Conservation (phyloP, 2,797 vertebrate species). For the Danio choprae region DNA sequence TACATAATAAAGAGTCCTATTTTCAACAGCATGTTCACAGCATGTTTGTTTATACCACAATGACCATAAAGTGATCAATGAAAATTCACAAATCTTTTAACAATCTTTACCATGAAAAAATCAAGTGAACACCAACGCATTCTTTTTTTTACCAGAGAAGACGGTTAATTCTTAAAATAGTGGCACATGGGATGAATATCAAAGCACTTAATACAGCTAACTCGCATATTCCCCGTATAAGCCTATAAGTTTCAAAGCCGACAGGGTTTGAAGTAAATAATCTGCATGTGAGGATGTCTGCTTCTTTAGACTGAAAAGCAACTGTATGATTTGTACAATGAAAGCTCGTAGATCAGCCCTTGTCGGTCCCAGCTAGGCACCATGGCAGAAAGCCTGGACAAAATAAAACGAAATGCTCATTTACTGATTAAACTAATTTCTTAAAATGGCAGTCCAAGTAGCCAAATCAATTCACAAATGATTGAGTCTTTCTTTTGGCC, state of each 20-base stretch:
- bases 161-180: constrained; percentile 1
- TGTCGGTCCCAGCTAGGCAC: constrained; percentile 22
- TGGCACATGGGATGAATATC: neutral
- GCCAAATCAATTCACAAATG: constrained; percentile 48
- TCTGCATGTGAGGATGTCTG: neutral
- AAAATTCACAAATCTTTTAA: no score
- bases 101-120: no score
- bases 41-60: no score
- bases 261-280: constrained; percentile 28
- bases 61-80: no score
- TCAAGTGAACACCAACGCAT: no score
- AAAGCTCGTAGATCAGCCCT: constrained; percentile 34
- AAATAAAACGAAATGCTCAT: constrained; percentile 30
- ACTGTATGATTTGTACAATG: neutral
- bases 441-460: constrained; percentile 36
- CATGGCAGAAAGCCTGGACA: constrained; percentile 25
- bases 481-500: constrained; percentile 13
- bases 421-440: constrained; percentile 46
- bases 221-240: constrained; percentile 1
- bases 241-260: constrained; percentile 17
- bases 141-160: constrained; percentile 1
- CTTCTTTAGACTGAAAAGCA: neutral
- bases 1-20: no score
- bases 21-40: no score
- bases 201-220: constrained; percentile 1